phyloP scores from a whole-genome alignment of 1,140 invertebrate genomes.

The Drosophila setifemur region DNA sequence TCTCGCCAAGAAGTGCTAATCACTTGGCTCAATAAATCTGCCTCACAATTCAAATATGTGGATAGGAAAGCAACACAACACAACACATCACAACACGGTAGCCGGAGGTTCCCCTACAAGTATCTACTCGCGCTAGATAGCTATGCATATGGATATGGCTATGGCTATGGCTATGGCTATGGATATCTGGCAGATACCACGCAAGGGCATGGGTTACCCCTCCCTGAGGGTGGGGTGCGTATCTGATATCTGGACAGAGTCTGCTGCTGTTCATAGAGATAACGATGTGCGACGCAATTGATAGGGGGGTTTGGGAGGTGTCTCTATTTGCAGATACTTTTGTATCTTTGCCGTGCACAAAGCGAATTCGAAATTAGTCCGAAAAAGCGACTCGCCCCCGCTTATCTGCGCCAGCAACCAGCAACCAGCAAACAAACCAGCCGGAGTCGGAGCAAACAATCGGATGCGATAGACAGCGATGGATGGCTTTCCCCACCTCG shows the following conservation, averaged over 20 bases:
- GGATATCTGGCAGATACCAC: conserved; percentile 27
- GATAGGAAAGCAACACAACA: not conserved
- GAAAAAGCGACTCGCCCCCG: conserved; percentile 47
- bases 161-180: too few species aligned
- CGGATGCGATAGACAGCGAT: conserved; percentile 48
- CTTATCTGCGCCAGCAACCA: conserved; percentile 51
- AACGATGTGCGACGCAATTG: conserved; percentile 61
- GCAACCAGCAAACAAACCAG: conserved; percentile 37
- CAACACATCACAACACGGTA: not conserved
- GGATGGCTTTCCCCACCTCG: conserved; percentile 13
- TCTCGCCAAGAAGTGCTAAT: conserved; percentile 74
- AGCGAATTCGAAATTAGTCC: conserved; percentile 65
- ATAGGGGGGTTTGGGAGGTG: conserved; percentile 22
- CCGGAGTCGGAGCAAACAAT: conserved; percentile 41
- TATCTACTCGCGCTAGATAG: conserved; percentile 11
- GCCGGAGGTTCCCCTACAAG: too few species aligned
- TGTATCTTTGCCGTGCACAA: conserved; percentile 55
- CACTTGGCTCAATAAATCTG: conserved; percentile 67
- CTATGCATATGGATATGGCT: conserved; percentile 36
- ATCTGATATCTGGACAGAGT: conserved; percentile 58
- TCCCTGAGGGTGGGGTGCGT: conserved; percentile 2
- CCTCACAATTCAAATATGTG: conserved; percentile 54
- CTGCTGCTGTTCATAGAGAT: conserved; percentile 45
- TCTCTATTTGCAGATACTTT: conserved; percentile 39
- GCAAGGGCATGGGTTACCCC: conserved; percentile 39